These are phyloP conservation scores for Cataglyphis rosenhaueri DNA, from an alignment of 2,888 invertebrate species.

Conservation along the genomic window DNA sequence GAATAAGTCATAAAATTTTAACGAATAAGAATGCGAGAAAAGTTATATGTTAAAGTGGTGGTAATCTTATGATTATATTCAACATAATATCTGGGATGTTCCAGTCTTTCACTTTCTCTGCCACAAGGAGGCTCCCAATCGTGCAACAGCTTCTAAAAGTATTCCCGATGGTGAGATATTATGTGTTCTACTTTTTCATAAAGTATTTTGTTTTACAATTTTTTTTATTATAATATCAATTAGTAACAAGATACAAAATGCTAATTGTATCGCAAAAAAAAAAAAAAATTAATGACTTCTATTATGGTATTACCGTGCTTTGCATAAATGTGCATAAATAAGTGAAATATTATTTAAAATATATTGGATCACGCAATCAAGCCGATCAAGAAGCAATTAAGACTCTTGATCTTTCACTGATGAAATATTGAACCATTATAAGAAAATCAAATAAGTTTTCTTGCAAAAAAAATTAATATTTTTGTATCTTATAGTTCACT, in stretches of 20 bases:
- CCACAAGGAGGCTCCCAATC: conserved; percentile 76
- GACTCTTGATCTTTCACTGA: not conserved
- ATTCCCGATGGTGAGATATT: conserved; percentile 31
- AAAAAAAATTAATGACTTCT: not conserved
- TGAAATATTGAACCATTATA: not conserved
- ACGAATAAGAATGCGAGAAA: not conserved
- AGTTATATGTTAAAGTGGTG: conserved; percentile 70
- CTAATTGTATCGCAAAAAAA: not conserved
- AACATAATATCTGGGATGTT: conserved; percentile 78
- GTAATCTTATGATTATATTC: conserved; percentile 76
- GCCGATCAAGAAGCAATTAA: not conserved
- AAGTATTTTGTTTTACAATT: not conserved
- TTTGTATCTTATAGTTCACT: not conserved
- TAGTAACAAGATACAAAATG: not conserved
- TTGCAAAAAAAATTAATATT: not conserved
- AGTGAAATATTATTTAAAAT: not conserved
- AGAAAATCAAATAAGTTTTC: not conserved
- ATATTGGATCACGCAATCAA: not conserved
- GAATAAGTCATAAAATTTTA: no score
- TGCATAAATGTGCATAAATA: not conserved
- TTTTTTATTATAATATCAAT: not conserved
- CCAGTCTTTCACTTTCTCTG: conserved; percentile 85
- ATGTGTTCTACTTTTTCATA: not conserved
- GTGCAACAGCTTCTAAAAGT: conserved; percentile 60
- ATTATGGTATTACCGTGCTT: not conserved